Evolutionary conservation across 2,113 vertebrate species (phyloP), one percentile per base, ranked within the genome.

Genomic region (Hippoglossus stenolepis): DNA sequence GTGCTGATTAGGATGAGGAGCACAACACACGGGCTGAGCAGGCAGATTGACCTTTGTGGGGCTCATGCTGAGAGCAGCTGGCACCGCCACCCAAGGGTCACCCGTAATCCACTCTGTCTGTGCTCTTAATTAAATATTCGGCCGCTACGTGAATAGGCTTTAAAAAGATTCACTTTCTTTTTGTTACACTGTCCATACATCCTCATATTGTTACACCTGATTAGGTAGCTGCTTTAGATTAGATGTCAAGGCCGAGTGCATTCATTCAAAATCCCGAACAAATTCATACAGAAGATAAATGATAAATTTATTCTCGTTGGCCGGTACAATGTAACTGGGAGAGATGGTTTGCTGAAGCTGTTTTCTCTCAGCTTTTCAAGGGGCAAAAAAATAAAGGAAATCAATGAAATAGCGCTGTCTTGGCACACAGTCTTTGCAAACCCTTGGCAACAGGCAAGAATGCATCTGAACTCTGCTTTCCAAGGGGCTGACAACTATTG

Each of bases 31-130:
- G 61, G 64, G 74, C 73, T 57, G 80, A 74, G 71, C 79, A 28
- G 61, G 71, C 70, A 43, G 68, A 70, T 23, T 69, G 85, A 85
- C 89, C 80, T 79, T 72, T 71, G 61, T 56, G 51, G 75, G 0
- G 53, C 60, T 83, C 57, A 5, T 80, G 85, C 71, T 73, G 68
- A 72, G 81, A 89, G 82, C 89, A 93, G 88, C 88, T 93, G 89
- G 82, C 75, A 59, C 45, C 6, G 28, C 68, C 63, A 78, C 62
- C 77, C 49, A 28, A 63, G 72, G 77, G 77, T 87, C 65, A 71
- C 79, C 73, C 73, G 73, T 90, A 86, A 90, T 88, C 87, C 79
- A 75, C 61, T 80, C 73, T 54, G 67, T 83, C 61, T 70, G 71
- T 62, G 62, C 66, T 69, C 28, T 23, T 76, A 77, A 89, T 87